Base-by-base conservation (phyloP, 2,797 vertebrate species). In the Propithecus perrieri region DNA sequence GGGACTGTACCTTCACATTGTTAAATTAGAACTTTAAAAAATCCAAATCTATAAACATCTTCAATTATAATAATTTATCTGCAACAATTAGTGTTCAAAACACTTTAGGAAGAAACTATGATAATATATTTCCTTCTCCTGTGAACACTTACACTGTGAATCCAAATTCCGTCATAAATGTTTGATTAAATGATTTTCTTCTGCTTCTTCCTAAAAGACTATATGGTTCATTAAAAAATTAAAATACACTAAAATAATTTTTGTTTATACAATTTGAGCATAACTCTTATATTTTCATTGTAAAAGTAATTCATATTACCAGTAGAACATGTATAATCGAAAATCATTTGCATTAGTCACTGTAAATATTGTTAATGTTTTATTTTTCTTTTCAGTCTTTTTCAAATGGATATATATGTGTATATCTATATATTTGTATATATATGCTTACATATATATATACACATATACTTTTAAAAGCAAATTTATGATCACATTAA, bases 231-330 rank as follows among this genome's bases (percentile, higher is more conserved):
- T 80, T 78, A 75, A 91, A 79, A 84, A 87, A 12, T 78, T 81
- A 72, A 83, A 93, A 33, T 65, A 61, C 33, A n/a, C 17, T 24
- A 38, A 71, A 96, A 18, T 80, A 79, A 74, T 86, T 89, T 92
- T 57, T 72, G 26, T 26, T 61, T 53, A 46, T 75, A n/a, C 7
- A 35, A 43, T 84, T 46, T 57, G 5, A 59, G 1, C 14, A 59
- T 85, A 95, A 63, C 38, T 89, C 35, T 84, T 92, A 9, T 35
- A 35, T 61, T 87, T 55, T 91, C 13, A 33, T 87, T n/a, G 30
- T 81, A 74, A 86, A 48, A 65, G 3, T 69, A 59, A 61, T 84
- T 7, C 11, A 28, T 43, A 38, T 78, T 83, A 65, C 14, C 35
- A 50, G 18, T 35, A 85, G 59, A 92, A 81, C 69, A 57, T 81